phyloP scores from a whole-genome alignment of 2,797 vertebrate genomes.

The Galaxias olidus region DNA sequence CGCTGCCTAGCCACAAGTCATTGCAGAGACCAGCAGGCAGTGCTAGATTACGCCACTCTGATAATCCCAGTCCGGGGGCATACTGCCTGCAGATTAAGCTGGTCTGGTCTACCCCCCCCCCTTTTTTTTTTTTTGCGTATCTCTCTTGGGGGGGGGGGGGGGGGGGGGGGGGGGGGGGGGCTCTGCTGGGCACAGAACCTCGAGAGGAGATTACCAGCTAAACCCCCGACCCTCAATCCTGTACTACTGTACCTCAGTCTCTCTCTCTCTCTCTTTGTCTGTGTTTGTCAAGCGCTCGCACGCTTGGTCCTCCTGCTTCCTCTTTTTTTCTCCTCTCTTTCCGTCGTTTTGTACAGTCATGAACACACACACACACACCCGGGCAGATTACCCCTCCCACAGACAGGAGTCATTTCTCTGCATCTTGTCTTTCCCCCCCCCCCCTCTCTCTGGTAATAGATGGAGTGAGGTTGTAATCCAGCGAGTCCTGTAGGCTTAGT shows the following conservation, averaged over 20 bases:
- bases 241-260: not conserved
- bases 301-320: not conserved
- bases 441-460: too few species aligned
- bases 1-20: conserved; percentile 34
- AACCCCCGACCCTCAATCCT: too few species aligned
- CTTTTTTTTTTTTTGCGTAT: too few species aligned
- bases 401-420: too few species aligned
- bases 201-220: too few species aligned
- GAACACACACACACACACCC: too few species aligned
- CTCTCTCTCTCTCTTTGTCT: not conserved
- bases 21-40: conserved; percentile 17
- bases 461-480: too few species aligned
- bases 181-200: too few species aligned
- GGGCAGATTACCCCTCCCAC: too few species aligned
- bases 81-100: conserved; percentile 68
- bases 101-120: conserved; percentile 16
- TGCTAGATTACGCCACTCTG: conserved; percentile 66
- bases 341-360: not conserved
- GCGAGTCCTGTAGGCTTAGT: too few species aligned
- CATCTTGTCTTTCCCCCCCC: too few species aligned
- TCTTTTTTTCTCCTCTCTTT: not conserved
- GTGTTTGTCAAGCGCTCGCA: not conserved
- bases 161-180: too few species aligned
- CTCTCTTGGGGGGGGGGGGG: not conserved
- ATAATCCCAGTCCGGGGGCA: conserved; percentile 67